Conservation (phyloP, 2,888 invertebrate species). For the Anaspis maculata region DNA sequence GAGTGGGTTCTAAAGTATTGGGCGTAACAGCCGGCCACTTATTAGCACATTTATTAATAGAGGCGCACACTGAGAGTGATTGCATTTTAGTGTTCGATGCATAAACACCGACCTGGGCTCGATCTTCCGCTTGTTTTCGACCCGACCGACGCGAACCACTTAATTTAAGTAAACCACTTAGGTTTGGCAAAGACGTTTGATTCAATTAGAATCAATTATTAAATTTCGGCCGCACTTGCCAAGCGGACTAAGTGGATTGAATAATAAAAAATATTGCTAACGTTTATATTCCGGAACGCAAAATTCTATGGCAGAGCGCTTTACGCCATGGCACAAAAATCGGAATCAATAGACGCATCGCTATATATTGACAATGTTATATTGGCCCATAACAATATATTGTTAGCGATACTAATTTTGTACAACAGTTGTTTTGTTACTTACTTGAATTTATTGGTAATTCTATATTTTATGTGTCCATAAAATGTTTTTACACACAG, state of each 20-base stretch:
- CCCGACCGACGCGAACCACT: too few relatives aligned
- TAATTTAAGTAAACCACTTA: too few relatives aligned
- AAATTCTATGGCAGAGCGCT: too few relatives aligned
- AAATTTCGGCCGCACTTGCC: conserved; percentile 13
- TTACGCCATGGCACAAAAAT: too few relatives aligned
- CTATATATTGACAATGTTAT: too few relatives aligned
- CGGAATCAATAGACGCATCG: too few relatives aligned
- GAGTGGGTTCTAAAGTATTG: conserved; percentile 1
- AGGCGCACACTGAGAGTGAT: conserved; percentile 3
- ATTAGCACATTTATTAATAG: conserved; percentile 12
- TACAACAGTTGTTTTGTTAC: conserved; percentile 17
- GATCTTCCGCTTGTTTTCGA: too few relatives aligned
- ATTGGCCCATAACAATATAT: too few relatives aligned
- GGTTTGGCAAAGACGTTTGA: conserved; percentile 23
- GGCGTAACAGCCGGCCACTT: too few relatives aligned
- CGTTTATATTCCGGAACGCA: too few relatives aligned
- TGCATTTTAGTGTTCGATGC: conserved; percentile 15
- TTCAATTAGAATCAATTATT: conserved; percentile 26
- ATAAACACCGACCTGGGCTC: too few relatives aligned
- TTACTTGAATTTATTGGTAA: conserved; percentile 23
- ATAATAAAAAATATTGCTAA: too few relatives aligned
- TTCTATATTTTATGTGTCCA: conserved; percentile 20
- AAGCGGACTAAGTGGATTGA: conserved; percentile 8
- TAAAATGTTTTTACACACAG: conserved; percentile 20
- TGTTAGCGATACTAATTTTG: conserved; percentile 10